Evolutionary conservation across 2,113 vertebrate genomes (phyloP), one percentile per base, ranked within the genome.

Genomic region (Noctilio leporinus): DNA sequence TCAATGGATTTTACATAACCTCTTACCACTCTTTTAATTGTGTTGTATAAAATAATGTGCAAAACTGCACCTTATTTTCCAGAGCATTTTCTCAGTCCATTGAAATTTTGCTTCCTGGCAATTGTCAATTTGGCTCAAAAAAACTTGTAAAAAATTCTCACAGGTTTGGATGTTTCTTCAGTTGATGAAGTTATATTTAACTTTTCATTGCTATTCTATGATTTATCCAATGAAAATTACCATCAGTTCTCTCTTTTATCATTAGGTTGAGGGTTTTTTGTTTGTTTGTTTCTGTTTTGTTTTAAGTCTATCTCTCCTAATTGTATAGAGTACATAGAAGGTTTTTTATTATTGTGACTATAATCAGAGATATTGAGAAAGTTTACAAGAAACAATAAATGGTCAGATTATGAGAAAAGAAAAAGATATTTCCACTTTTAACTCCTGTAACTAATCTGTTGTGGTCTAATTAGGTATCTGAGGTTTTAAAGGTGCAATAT

Each of bases 151-250:
- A 62, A 62, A 30, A 62, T 62, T 62, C 59, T 30, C 30, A 62
- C 12, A 30, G 28, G 28, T 62, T 62, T 62, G 28, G 59, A 30
- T 12, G 4, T 30, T 62, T 30, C 28, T 62, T 62, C 14, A 62
- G 59, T 12, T 30, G 11, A 62, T 28, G 30, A 15, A 62, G 28
- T 86, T 72, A 28, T 93, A 38, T 89, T 94, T 91, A 19, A 22
- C 49, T 95, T 87, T 38, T 57, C 59, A 65, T 93, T 0, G 20
- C 94, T 43, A n/a, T 43, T 96, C n/a, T 45, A 49, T 91, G 28
- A 91, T 96, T 96, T 69, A 69, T 6, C 45, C 30, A 69, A 72
- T 89, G 7, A 93, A 96, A 96, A 95, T 43, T 67, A 86, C n/a
- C 30, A 93, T 40, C 40, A n/a, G 33, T 72, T 57, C 26, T 75